A percentile compares a stretch with the other conserved stretches of the same genome.
Conservation (phyloP, 2,888 invertebrate genomes). For the Spodoptera picta region DNA sequence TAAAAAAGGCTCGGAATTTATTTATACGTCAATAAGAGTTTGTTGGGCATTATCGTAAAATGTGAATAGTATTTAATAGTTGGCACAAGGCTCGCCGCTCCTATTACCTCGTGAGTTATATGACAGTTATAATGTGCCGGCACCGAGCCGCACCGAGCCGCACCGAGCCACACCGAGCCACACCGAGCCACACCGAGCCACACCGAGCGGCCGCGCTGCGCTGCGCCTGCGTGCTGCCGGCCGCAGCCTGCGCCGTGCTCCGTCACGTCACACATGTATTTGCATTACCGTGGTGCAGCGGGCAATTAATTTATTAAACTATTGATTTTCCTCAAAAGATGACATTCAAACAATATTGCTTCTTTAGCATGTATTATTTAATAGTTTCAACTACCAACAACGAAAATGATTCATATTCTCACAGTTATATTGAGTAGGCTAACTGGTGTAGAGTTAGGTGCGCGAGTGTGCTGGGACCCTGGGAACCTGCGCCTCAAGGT, state of each 20-base stretch:
- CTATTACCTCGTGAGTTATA: constrained; percentile 85
- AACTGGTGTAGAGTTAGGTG: no score
- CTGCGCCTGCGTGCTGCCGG: constrained; percentile 21
- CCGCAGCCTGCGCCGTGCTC: constrained; percentile 4
- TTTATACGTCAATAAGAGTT: constrained; percentile 86
- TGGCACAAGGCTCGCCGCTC: constrained; percentile 84
- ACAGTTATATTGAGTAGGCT: no score
- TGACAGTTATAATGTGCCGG: constrained; percentile 76
- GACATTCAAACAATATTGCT: no score
- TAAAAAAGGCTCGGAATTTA: constrained; percentile 80
- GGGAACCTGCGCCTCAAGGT: constrained; percentile 13
- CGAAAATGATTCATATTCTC: no score
- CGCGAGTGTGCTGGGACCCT: no score
- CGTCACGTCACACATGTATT: background rate
- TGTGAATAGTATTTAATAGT: constrained; percentile 85
- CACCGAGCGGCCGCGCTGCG: constrained; percentile 13
- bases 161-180: constrained; percentile 16
- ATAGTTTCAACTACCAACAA: no score
- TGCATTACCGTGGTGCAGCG: background rate
- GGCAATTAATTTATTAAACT: no score
- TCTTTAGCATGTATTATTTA: no score
- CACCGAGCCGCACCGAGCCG: constrained; percentile 23
- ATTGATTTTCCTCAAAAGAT: no score
- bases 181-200: constrained; percentile 23
- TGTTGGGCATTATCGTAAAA: constrained; percentile 86